A percentile compares a stretch with the other conserved stretches of the same genome.
Evolutionary conservation across 2,113 vertebrate species (phyloP).

Genomic region (Echinops telfairi): DNA sequence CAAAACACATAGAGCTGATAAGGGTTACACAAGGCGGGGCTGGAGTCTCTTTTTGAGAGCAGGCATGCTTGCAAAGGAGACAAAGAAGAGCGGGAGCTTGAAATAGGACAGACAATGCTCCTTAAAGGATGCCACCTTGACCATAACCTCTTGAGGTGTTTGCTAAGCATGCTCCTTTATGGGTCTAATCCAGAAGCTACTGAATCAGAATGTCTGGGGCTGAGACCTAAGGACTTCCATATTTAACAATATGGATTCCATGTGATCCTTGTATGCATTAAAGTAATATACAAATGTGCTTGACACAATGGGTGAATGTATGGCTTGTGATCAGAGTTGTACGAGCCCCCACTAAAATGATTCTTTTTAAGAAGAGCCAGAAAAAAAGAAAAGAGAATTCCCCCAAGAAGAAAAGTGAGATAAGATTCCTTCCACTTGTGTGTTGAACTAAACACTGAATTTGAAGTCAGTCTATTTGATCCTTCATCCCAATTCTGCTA

Average conservation of each 20-base stretch:
- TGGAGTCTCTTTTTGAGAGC: slow-evolving; percentile 72
- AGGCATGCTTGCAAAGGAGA: slow-evolving; percentile 18
- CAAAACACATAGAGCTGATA: slow-evolving; percentile 81
- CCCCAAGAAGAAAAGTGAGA: slow-evolving; percentile 14
- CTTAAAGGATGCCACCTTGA: background rate
- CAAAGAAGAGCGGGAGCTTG: slow-evolving; percentile 71
- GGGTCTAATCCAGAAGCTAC: background rate
- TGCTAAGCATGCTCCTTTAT: background rate
- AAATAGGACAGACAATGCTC: background rate
- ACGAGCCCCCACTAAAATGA: too few species aligned
- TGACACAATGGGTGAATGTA: too few species aligned
- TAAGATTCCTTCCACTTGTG: background rate
- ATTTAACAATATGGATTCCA: background rate
- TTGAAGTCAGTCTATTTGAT: background rate
- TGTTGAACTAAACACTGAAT: background rate
- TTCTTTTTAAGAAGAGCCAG: too few species aligned
- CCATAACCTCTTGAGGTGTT: background rate
- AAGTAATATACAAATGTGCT: background rate
- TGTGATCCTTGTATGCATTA: background rate
- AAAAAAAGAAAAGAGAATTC: background rate
- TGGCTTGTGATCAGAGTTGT: too few species aligned
- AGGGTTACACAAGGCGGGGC: slow-evolving; percentile 65
- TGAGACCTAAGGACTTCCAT: background rate
- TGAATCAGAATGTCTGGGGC: background rate
- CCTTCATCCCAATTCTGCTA: background rate